Evolutionary conservation across 1,140 invertebrate species (phyloP).

Genomic region (Drosophila pandora): DNA sequence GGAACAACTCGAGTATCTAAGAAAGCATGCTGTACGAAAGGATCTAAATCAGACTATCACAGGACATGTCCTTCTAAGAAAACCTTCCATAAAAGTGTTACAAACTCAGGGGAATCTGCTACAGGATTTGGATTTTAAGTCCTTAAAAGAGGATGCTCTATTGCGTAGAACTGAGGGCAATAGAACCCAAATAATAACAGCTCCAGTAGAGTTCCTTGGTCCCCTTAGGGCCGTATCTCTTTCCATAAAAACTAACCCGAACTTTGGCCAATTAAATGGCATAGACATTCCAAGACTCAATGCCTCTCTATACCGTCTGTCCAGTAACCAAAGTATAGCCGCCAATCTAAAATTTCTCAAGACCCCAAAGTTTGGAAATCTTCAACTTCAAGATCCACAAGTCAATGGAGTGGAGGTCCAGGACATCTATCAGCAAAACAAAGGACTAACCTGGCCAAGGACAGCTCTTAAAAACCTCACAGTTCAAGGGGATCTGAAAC

Average conservation of each 20-base stretch:
- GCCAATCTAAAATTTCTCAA: constrained; percentile 48
- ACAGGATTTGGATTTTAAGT: constrained; percentile 44
- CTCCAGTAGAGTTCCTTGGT: constrained; percentile 24
- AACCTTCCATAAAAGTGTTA: constrained; percentile 25
- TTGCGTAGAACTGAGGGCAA: constrained; percentile 10
- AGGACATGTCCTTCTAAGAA: constrained; percentile 53
- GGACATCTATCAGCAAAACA: constrained; percentile 31
- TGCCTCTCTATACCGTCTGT: constrained; percentile 64
- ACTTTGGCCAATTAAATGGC: constrained; percentile 49
- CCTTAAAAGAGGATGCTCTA: constrained; percentile 57
- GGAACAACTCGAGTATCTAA: constrained; percentile 56
- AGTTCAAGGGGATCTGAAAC: constrained; percentile 27
- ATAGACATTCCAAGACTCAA: constrained; percentile 66
- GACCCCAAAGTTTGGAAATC: constrained; percentile 20
- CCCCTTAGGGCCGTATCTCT: neutral
- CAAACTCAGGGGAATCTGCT: constrained; percentile 25
- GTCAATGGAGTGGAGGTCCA: constrained; percentile 45
- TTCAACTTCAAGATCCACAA: constrained; percentile 25
- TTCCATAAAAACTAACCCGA: constrained; percentile 10
- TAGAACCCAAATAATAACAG: constrained; percentile 27
- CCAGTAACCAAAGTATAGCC: constrained; percentile 47
- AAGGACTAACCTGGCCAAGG: constrained; percentile 33
- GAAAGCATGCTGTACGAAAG: constrained; percentile 57
- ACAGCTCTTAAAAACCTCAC: constrained; percentile 28
- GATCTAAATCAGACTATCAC: constrained; percentile 49